Evolutionary conservation across 2,113 vertebrate species (phyloP), one percentile per base, ranked within the genome.

Genomic region (Ardeotis arabs): DNA sequence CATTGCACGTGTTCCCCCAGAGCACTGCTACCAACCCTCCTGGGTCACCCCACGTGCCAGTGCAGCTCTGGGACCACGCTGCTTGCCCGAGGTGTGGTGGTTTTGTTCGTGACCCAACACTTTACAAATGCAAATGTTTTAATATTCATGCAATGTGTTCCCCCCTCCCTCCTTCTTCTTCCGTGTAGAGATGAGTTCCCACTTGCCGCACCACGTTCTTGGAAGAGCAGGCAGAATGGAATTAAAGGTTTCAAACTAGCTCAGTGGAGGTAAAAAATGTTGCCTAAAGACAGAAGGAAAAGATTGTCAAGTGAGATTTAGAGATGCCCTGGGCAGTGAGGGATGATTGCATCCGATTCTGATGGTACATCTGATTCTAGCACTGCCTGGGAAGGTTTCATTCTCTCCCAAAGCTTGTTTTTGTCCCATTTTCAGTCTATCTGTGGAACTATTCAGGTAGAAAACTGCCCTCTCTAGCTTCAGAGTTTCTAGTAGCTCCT

Each of bases 241-340:
- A 96, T 94, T 78, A 92, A 92, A 85, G 13, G 23, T 89, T 96
- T 94, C 91, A 76, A 90, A 84, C 91, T 90, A 83, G 55, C 93
- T 91, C 95, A 91, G 91, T 3, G 12, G 92, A 93, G 95, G 90
- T 88, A 84, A 96, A 97, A 97, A 96, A 94, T 93, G 78, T 95
- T 95, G 91, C 96, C 91, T 96, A 50, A 96, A 96, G 95, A 96
- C 87, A 96, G 84, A 91, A 93, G 87, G 78, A 93, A 91, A 96
- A 96, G 89, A 91, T 96, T 96, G 93, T 95, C 67, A 94, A 70
- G 59, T 74, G 84, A 96, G 95, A 96, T 96, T 93, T 85, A 83
- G 67, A 96, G 91, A 83, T 95, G 93, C 95, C 58, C 78, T 93
- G 74, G 75, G 91, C 93, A 91, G 67, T 62, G 28, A 96, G 50